Conservation (phyloP, 2,797 vertebrate species). For the Sebastes itinus region DNA sequence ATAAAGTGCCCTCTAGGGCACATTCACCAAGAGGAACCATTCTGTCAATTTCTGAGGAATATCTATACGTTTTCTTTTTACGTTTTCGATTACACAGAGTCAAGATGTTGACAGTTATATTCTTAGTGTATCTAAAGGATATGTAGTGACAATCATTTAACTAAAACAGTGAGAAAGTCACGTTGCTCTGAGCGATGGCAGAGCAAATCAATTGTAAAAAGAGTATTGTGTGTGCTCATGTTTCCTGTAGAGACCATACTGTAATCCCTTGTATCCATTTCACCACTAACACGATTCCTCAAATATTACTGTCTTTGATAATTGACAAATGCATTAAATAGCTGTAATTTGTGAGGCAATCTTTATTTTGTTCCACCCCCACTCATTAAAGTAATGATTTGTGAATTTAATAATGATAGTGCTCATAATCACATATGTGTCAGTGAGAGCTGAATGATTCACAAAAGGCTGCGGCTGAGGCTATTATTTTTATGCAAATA, state of each 20-base stretch:
- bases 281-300: not conserved
- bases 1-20: too few relatives aligned
- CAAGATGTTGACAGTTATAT: not conserved
- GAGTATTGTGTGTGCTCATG: not conserved
- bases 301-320: not conserved
- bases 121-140: not conserved
- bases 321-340: conserved; percentile 6
- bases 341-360: not conserved
- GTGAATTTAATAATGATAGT: conserved; percentile 18
- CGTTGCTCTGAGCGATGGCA: not conserved
- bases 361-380: not conserved
- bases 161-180: not conserved
- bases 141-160: not conserved
- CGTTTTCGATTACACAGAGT: not conserved
- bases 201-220: not conserved
- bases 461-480: not conserved
- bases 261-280: not conserved
- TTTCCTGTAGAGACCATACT: not conserved
- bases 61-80: too few relatives aligned
- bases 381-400: conserved; percentile 33
- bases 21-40: too few relatives aligned
- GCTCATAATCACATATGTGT: conserved; percentile 17
- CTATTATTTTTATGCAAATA: conserved; percentile 15
- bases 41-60: too few relatives aligned
- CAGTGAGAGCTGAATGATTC: conserved; percentile 9